Conservation (phyloP, 2,113 vertebrate genomes). For the Bagarius yarrelli region DNA sequence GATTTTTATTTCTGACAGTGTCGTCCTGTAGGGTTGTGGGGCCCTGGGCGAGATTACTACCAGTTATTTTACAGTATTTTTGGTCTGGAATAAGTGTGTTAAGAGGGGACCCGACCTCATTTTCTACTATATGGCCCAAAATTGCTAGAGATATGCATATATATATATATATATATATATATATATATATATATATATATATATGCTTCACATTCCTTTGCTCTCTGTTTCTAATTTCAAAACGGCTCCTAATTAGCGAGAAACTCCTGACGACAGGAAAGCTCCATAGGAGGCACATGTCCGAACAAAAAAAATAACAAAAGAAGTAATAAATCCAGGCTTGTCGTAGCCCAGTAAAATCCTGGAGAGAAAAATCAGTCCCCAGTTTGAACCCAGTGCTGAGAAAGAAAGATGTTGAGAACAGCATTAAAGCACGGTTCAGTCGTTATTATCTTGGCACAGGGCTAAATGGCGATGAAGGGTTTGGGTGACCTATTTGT, state of each 20-base stretch:
- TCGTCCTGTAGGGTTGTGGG: too few species aligned
- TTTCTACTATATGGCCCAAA: too few species aligned
- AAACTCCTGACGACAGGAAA: neutral
- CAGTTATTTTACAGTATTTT: too few species aligned
- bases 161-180: too few species aligned
- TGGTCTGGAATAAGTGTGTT: too few species aligned
- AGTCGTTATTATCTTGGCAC: neutral
- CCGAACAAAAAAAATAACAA: neutral
- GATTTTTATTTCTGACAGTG: too few species aligned
- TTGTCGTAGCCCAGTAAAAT: neutral
- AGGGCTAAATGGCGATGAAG: neutral
- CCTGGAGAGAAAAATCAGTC: slow-evolving; percentile 13
- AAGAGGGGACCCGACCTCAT: too few species aligned
- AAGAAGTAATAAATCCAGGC: neutral
- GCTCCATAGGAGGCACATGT: neutral
- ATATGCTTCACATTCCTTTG: neutral
- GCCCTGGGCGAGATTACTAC: too few species aligned
- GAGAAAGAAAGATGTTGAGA: neutral
- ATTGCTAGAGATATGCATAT: too few species aligned
- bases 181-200: too few species aligned
- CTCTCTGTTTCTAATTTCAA: neutral
- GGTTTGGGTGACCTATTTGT: slow-evolving; percentile 55
- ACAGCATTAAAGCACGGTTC: neutral
- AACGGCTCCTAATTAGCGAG: neutral
- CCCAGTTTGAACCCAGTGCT: neutral